Evolutionary conservation across 2,113 vertebrate genomes (phyloP).

Genomic region (Phainopepla nitens): DNA sequence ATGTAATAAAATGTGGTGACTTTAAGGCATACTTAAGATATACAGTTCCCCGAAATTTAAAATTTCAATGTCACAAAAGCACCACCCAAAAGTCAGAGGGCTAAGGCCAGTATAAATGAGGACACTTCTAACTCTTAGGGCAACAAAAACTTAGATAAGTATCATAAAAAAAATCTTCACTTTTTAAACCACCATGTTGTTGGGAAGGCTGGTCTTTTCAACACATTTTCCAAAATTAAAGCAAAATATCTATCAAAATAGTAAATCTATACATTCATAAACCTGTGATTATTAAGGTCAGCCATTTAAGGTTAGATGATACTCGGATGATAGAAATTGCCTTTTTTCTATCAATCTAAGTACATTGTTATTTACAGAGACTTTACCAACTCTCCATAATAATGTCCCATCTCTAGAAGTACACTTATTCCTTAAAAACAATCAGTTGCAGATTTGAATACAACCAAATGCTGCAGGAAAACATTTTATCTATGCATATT

Average conservation of each 20-base stretch:
- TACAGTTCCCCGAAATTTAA: neutral
- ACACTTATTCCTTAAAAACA: neutral
- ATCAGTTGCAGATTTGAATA: slow-evolving; percentile 8
- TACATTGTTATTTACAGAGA: neutral
- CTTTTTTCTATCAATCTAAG: neutral
- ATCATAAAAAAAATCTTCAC: neutral
- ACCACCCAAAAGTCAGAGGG: neutral
- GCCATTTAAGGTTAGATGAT: neutral
- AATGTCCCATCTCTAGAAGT: neutral
- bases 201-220: neutral
- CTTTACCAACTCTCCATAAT: neutral
- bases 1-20: neutral
- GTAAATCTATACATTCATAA: neutral
- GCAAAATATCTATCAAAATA: neutral
- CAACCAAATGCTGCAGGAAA: neutral
- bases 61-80: neutral
- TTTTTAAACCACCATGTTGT: neutral
- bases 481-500: neutral
- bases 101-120: neutral
- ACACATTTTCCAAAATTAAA: neutral
- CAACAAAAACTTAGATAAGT: neutral
- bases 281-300: neutral
- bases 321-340: neutral
- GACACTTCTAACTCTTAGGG: neutral
- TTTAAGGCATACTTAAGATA: neutral